Evolutionary conservation across 2,888 invertebrate genomes (phyloP).

Genomic region (Beris chalybata): DNA sequence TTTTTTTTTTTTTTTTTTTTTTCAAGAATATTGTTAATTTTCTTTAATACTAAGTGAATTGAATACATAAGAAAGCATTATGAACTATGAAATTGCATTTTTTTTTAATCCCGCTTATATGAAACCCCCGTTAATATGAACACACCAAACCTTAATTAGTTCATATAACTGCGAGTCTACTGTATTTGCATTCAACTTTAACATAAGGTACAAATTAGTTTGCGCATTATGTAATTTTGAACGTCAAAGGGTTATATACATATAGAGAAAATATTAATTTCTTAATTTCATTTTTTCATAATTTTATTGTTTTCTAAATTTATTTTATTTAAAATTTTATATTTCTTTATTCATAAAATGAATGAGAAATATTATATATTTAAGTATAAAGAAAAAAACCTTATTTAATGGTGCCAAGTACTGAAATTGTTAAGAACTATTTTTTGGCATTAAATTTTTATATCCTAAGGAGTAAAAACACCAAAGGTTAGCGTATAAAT

Average conservation of each 20-base stretch:
- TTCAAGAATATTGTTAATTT: too few species aligned
- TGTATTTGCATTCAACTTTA: too few species aligned
- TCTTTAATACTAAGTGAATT: too few species aligned
- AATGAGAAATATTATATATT: slow-evolving; percentile 28
- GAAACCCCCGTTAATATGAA: too few species aligned
- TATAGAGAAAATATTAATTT: slow-evolving; percentile 37
- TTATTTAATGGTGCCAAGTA: slow-evolving; percentile 54
- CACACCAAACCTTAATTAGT: too few species aligned
- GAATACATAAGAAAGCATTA: too few species aligned
- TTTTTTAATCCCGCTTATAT: too few species aligned
- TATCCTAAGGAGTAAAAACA: slow-evolving; percentile 33
- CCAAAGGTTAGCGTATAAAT: slow-evolving; percentile 38
- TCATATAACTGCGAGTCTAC: too few species aligned
- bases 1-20: too few species aligned
- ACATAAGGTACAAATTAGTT: not conserved
- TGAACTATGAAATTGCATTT: too few species aligned
- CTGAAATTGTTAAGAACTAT: slow-evolving; percentile 49
- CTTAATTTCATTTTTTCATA: slow-evolving; percentile 22
- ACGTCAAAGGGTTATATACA: slow-evolving; percentile 36
- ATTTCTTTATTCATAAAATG: slow-evolving; percentile 29
- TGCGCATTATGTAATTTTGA: slow-evolving; percentile 14
- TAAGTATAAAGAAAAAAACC: slow-evolving; percentile 35
- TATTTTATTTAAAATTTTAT: slow-evolving; percentile 30
- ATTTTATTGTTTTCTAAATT: slow-evolving; percentile 33
- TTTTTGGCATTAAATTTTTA: slow-evolving; percentile 33